These are phyloP conservation scores for Tachycineta bicolor DNA, from an alignment of 2,113 vertebrate species.

Conservation along the genomic window DNA sequence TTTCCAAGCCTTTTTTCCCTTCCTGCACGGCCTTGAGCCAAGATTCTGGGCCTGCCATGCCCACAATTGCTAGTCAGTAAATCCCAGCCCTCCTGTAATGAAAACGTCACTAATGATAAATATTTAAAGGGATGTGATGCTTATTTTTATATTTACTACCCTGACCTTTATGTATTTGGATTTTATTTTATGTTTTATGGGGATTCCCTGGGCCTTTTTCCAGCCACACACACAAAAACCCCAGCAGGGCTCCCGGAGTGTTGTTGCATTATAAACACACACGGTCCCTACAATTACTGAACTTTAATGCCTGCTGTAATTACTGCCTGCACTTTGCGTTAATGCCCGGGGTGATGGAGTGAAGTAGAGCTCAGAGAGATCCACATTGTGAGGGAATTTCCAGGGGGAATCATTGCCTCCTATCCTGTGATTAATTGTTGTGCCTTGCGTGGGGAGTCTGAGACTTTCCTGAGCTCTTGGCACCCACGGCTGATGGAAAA, in stretches of 20 bases:
- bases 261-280: conserved; percentile 3
- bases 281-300: conserved; percentile 1
- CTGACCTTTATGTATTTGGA: conserved; percentile 45
- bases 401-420: background rate
- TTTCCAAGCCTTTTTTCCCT: background rate
- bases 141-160: conserved; percentile 62
- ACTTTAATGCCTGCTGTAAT: conserved; percentile 56
- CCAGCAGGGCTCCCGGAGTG: background rate
- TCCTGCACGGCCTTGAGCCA: background rate
- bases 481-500: background rate
- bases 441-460: background rate
- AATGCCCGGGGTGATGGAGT: conserved; percentile 21
- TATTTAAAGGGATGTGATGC: conserved; percentile 9
- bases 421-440: background rate
- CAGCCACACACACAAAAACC: background rate
- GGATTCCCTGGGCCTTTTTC: conserved; percentile 5
- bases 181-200: conserved; percentile 30
- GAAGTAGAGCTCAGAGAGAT: background rate
- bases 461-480: background rate
- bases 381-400: background rate
- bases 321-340: conserved; percentile 43
- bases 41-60: accelerated
- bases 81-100: background rate
- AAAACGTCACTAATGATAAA: conserved; percentile 53
- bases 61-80: background rate